Evolutionary conservation across 2,888 invertebrate species (phyloP), one percentile per base, ranked within the genome.

Genomic region (Scelioninae gen. 1): DNA sequence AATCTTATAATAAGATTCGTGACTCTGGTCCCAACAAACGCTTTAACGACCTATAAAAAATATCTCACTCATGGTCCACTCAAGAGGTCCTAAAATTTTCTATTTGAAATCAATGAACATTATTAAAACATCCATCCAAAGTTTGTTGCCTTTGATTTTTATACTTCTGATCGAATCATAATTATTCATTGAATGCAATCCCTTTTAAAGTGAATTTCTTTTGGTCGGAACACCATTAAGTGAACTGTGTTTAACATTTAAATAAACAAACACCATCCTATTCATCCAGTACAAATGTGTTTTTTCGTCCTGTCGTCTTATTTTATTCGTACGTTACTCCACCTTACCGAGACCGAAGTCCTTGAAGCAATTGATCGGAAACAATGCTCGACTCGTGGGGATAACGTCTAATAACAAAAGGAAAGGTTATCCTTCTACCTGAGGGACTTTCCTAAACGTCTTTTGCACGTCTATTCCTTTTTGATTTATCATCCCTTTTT

Each of bases 331-430:
- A 76, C 72, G 55, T 82, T 72, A 11, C 16, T 69, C 76, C 82
- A 66, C 75, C 86, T 83, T 83, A 87, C 86, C 84, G 84, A 82
- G 84, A 85, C 84, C 68, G 80, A 87, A 87, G 87, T 85, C 88
- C 88, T 88, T 88, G 88, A 87, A 85, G 87, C 85, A 87, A 88
- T 88, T 88, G 87, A 87, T 87, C 87, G 87, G 85, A 87, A 86
- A 84, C 86, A 83, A 85, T 84, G 84, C 63, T 81, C 75, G 75
- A 38, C 72, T 82, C 80, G 78, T 49, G 83, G 82, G 79, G 84
- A 85, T 83, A 85, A 85, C 84, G 7, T 16, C 49, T 69, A 15
- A n/a, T 29, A 60, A 49, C 49, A 69, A 15, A 51, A 31, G 38
- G 74, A 80, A 31, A 71, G 72, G 85, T 82, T 45, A 15, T 15